phyloP scores from a whole-genome alignment of 2,888 invertebrate genomes.

The Acleris holmiana region DNA sequence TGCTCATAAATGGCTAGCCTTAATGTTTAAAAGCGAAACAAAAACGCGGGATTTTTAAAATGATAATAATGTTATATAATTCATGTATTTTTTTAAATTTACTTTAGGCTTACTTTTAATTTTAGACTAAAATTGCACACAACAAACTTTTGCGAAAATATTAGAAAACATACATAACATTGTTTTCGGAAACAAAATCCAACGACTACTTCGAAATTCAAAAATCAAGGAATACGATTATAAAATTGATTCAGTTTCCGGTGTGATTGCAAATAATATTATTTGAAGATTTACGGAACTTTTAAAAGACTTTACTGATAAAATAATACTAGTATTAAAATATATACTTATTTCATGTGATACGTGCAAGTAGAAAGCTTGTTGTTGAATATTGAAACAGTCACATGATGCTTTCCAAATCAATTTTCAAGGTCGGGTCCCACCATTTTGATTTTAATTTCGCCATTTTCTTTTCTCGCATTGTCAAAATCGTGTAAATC shows the following conservation, averaged over 20 bases:
- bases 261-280: not conserved
- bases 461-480: conserved; percentile 54
- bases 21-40: not conserved
- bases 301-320: not conserved
- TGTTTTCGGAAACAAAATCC: conserved; percentile 11
- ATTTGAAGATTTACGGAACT: not conserved
- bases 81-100: too few relatives aligned
- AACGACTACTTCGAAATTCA: conserved; percentile 31
- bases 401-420: conserved; percentile 24
- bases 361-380: not conserved
- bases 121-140: too few relatives aligned
- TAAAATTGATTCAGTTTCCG: conserved; percentile 5
- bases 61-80: too few relatives aligned
- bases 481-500: conserved; percentile 41
- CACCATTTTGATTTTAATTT: conserved; percentile 43
- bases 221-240: conserved; percentile 6
- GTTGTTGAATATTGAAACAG: not conserved
- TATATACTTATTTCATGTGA: too few relatives aligned
- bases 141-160: not conserved
- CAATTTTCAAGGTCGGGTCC: conserved; percentile 47
- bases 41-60: not conserved
- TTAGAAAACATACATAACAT: not conserved
- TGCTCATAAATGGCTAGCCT: conserved; percentile 13
- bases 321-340: not conserved
- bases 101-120: too few relatives aligned